Evolutionary conservation across 2,113 vertebrate species (phyloP), one percentile per base, ranked within the genome.

Genomic region (Nesogale talazaci): DNA sequence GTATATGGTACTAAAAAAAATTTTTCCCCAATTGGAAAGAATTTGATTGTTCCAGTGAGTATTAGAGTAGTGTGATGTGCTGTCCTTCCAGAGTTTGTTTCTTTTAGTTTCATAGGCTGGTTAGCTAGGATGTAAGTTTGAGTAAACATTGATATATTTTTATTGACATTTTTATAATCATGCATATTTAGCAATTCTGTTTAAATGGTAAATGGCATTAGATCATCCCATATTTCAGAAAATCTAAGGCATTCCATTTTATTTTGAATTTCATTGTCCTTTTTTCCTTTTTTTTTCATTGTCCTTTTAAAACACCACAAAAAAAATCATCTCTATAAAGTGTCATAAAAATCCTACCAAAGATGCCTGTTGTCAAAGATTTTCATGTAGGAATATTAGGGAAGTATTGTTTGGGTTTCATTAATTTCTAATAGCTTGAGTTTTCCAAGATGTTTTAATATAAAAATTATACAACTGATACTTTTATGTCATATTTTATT

Each of bases 361-460:
- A 90, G 82, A 88, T 96, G 94, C 93, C 96, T 96, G 52, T 80
- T 88, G 14, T 76, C 88, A 82, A 93, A 91, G 57, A 90, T 86
- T 83, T 96, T 17, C 82, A 85, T 93, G n/a, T 29, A 76, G 78
- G 17, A 61, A 82, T 91, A 36, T 86, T 82, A 93, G 20, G 86
- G 75, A 67, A 82, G 77, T 46, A 83, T 89, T 87, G 46, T 61
- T 91, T 78, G 69, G 82, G 86, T 88, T 90, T 52, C 83, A 85
- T 69, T 92, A 88, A 86, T 40, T 25, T 86, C 84, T 59, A 10
- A 91, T 87, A 88, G 70, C 94, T 95, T 94, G 92, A 92, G 95
- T 95, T 96, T 90, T 92, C 84, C 63, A 87, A 87, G 16, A 95
- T 96, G 83, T 89, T 86, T 96, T 96, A 94, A 93, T 87, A 94